Evolutionary conservation across 2,797 vertebrate species (phyloP).

Genomic region (Peromyscus aztecus): DNA sequence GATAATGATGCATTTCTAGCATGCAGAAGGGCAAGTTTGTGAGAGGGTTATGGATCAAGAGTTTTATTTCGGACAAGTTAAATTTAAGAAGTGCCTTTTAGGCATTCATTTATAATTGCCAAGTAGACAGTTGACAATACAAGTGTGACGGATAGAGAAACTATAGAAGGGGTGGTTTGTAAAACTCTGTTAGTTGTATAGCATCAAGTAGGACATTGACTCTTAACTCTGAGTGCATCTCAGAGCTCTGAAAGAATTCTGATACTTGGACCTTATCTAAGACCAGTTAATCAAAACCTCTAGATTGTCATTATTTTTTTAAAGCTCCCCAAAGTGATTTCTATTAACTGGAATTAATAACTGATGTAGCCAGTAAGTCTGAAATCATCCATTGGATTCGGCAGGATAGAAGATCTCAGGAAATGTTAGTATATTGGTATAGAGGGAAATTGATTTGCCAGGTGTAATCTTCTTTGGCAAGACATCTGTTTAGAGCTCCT

Average conservation of each 20-base stretch:
- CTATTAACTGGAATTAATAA: background rate
- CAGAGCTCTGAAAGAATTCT: conserved; percentile 6
- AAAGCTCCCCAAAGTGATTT: background rate
- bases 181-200: background rate
- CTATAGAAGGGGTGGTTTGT: background rate
- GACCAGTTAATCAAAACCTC: conserved; percentile 40
- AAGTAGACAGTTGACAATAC: background rate
- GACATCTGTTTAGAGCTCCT: background rate
- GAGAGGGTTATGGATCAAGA: conserved; percentile 22
- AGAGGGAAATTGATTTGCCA: background rate
- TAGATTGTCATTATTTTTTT: conserved; percentile 4
- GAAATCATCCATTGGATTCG: conserved; percentile 11
- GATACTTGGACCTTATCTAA: conserved; percentile 22
- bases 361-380: background rate
- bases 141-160: conserved; percentile 5
- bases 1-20: conserved; percentile 3
- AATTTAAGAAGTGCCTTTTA: conserved; percentile 37
- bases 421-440: conserved; percentile 11
- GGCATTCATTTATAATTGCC: conserved; percentile 8
- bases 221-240: background rate
- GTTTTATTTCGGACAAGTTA: conserved; percentile 40
- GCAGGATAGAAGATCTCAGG: background rate
- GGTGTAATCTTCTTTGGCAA: background rate
- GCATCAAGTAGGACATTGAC: background rate
- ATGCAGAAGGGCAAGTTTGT: conserved; percentile 18